Percentiles rank a stretch among this genome's conserved stretches.
These are phyloP conservation scores for Meandrina meandrites DNA, from an alignment of 92 coral and sea anemone species.

Conservation along the genomic window DNA sequence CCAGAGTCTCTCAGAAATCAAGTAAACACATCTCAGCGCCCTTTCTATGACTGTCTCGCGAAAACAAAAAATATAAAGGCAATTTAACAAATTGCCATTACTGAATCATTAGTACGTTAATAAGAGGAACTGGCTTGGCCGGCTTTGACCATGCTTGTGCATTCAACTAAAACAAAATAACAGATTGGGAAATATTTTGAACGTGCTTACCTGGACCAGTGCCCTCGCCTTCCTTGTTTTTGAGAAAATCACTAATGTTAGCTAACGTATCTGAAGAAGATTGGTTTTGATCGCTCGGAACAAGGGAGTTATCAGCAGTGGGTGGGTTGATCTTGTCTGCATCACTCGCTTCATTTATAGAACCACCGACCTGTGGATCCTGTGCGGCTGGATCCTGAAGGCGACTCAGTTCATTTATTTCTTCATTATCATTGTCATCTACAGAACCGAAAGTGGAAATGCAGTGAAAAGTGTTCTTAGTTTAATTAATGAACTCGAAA, in stretches of 20 bases:
- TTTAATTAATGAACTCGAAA: neutral
- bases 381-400: conserved; percentile 37
- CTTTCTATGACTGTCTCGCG: too few species aligned
- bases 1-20: too few species aligned
- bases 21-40: too few species aligned
- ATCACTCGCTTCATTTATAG: conserved; percentile 12
- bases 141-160: too few species aligned
- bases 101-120: too few species aligned
- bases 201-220: conserved; percentile 33
- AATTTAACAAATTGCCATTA: too few species aligned
- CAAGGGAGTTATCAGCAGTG: conserved; percentile 5
- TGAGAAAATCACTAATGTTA: conserved; percentile 34
- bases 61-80: too few species aligned
- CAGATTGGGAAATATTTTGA: neutral
- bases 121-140: too few species aligned
- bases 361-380: conserved; percentile 22
- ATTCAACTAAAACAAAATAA: neutral
- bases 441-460: neutral
- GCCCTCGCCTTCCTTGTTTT: conserved; percentile 15
- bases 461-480: neutral
- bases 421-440: conserved; percentile 42
- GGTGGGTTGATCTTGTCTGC: conserved; percentile 11
- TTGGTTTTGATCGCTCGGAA: conserved; percentile 46
- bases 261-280: conserved; percentile 30
- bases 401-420: conserved; percentile 43